These are phyloP conservation scores for Mythimna lalbum DNA, from an alignment of 2,888 invertebrate species.

Conservation along the genomic window DNA sequence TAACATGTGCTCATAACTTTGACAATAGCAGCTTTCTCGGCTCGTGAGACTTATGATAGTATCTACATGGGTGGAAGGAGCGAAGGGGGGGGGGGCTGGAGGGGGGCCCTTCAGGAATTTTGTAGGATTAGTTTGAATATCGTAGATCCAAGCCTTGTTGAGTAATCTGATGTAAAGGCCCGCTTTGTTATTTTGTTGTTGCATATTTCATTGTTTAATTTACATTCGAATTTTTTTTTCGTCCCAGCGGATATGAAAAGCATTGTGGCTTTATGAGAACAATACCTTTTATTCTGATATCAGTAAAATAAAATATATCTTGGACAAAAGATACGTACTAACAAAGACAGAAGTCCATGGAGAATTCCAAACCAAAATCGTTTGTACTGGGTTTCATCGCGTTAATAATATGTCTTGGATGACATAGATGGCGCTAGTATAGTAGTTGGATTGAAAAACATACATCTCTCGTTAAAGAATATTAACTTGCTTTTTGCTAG, in stretches of 20 bases:
- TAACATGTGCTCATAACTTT: conserved; percentile 61
- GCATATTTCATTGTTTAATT: conserved; percentile 62
- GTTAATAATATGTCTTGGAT: no score
- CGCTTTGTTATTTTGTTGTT: conserved; percentile 61
- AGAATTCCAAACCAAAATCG: no score
- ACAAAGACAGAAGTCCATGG: no score
- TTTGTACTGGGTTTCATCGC: no score
- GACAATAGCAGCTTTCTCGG: conserved; percentile 45
- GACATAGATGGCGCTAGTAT: no score
- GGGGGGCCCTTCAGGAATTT: conserved; percentile 44
- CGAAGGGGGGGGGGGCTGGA: conserved; percentile 13
- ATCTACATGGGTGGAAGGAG: conserved; percentile 25
- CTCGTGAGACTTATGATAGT: conserved; percentile 52
- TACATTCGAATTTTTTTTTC: conserved; percentile 51
- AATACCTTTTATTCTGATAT: conserved; percentile 60
- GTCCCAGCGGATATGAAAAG: conserved; percentile 49
- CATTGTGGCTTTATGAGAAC: conserved; percentile 57
- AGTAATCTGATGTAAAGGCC: conserved; percentile 52
- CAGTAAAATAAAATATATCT: conserved; percentile 49
- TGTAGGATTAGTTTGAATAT: conserved; percentile 58
- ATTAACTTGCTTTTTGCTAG: no score
- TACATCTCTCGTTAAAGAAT: no score
- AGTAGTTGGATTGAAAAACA: no score
- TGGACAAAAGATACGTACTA: conserved; percentile 36
- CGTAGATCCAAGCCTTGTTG: conserved; percentile 49